Conservation (phyloP, 92 coral and sea anemone genomes). For the Phymanthus crucifer region DNA sequence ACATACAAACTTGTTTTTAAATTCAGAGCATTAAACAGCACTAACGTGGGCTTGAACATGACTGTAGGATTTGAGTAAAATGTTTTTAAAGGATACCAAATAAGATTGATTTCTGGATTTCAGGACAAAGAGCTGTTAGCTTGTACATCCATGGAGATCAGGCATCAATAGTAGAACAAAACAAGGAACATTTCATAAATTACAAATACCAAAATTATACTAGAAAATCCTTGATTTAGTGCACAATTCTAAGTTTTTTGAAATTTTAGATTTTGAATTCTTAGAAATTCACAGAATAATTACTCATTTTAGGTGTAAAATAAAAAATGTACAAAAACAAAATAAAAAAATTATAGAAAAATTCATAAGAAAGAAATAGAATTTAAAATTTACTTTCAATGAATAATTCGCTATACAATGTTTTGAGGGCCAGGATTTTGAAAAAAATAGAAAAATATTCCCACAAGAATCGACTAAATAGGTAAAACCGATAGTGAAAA, state of each 20-base stretch:
- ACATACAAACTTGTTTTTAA: not conserved
- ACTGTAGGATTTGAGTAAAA: not conserved
- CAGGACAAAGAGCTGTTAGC: not conserved
- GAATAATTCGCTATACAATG: not conserved
- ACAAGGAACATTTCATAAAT: slow-evolving; percentile 3
- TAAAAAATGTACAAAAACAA: slow-evolving; percentile 15
- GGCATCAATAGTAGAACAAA: slow-evolving; percentile 1
- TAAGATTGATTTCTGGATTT: not conserved
- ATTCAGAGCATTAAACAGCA: not conserved
- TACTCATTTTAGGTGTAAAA: slow-evolving; percentile 3
- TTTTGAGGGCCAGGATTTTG: not conserved
- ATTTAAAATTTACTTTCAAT: not conserved
- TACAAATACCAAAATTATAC: slow-evolving; percentile 2
- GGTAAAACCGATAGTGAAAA: not conserved
- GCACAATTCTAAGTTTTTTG: not conserved
- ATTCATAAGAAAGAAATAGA: not conserved
- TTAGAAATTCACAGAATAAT: not conserved
- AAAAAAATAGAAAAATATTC: not conserved
- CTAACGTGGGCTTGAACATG: not conserved
- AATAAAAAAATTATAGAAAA: not conserved
- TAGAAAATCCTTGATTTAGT: not conserved
- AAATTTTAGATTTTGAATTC: not conserved
- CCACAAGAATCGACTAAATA: not conserved
- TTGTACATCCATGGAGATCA: slow-evolving; percentile 31
- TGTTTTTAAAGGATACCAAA: not conserved